These are phyloP conservation scores for Axis porcinus DNA, from an alignment of 2,113 vertebrate species.

Conservation along the genomic window DNA sequence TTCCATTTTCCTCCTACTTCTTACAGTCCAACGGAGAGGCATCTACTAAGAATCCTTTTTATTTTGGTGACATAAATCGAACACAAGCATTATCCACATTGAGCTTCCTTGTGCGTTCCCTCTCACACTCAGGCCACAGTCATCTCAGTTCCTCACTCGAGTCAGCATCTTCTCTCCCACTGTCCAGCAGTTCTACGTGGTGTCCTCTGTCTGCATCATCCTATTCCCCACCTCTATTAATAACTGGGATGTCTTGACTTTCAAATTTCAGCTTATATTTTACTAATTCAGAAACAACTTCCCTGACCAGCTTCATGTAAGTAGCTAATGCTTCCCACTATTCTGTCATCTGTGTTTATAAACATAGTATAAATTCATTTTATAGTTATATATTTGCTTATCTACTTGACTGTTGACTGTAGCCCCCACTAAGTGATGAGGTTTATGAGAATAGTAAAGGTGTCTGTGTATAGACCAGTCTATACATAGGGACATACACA, in stretches of 20 bases:
- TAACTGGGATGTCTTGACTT: neutral
- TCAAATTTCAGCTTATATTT: neutral
- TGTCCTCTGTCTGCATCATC: neutral
- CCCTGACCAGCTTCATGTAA: neutral
- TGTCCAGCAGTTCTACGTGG: rapidly evolving
- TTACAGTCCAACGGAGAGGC: neutral
- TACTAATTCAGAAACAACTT: neutral
- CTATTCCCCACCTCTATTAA: too few species aligned
- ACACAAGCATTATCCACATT: neutral
- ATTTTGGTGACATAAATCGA: neutral
- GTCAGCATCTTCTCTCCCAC: neutral
- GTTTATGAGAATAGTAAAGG: neutral
- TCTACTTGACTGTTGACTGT: neutral
- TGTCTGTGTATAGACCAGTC: neutral
- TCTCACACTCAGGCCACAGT: neutral
- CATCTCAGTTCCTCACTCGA: neutral
- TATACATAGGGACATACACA: neutral
- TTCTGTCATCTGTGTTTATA: neutral
- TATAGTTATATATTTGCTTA: neutral
- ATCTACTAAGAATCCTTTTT: neutral
- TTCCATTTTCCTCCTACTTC: neutral
- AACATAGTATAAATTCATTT: neutral
- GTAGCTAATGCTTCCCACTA: neutral
- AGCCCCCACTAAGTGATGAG: neutral
- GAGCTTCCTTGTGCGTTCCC: neutral